Evolutionary conservation across 1,140 invertebrate genomes (phyloP).

Genomic region (Trinorchestia longiramus): DNA sequence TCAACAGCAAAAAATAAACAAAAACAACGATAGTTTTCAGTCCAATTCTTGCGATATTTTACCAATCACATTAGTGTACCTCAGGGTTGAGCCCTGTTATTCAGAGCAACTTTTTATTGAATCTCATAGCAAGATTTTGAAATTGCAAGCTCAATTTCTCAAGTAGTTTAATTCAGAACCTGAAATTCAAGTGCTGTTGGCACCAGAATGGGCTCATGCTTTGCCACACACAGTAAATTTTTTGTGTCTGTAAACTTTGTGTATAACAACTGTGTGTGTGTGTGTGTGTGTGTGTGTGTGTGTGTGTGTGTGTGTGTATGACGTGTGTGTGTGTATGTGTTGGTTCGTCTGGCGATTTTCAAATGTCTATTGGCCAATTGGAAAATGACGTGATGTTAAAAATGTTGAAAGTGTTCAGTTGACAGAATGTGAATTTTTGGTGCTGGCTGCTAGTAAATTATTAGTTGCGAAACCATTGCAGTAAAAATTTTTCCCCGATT

Average conservation of each 20-base stretch:
- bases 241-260: too few species aligned
- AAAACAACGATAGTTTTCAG: background rate
- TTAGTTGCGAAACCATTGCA: background rate
- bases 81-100: background rate
- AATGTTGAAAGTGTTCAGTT: background rate
- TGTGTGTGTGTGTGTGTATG: too few species aligned
- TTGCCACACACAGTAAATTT: too few species aligned
- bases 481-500: too few species aligned
- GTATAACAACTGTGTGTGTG: too few species aligned
- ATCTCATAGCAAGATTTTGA: background rate
- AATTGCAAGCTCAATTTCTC: too few species aligned
- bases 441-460: background rate
- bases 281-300: too few species aligned
- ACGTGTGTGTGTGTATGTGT: too few species aligned
- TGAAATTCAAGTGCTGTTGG: too few species aligned
- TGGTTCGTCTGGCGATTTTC: background rate
- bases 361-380: background rate
- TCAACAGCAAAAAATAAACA: background rate
- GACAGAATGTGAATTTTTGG: background rate
- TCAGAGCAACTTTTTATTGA: background rate
- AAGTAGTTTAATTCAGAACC: too few species aligned
- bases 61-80: background rate
- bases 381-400: background rate
- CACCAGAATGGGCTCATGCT: too few species aligned
- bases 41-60: background rate